Evolutionary conservation across 2,797 vertebrate species (phyloP).

Genomic region (Sebastes cheni): DNA sequence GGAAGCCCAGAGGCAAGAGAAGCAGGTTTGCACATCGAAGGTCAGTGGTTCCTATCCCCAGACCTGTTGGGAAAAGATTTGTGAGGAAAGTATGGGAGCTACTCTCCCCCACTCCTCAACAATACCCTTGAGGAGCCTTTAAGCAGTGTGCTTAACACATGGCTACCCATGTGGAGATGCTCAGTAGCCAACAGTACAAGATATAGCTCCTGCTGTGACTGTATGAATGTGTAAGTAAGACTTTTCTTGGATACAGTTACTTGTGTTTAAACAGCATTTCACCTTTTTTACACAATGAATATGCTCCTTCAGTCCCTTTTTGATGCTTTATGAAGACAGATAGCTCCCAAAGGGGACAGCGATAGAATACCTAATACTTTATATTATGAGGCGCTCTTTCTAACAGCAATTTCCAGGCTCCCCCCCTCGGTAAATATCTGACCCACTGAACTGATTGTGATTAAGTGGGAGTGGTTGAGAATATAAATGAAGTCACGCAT

Average conservation of each 20-base stretch:
- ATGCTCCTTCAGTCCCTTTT: neutral
- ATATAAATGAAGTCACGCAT: conserved; percentile 17
- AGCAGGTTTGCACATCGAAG: conserved; percentile 35
- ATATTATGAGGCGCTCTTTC: conserved; percentile 9
- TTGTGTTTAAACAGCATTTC: conserved; percentile 11
- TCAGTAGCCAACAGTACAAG: conserved; percentile 5
- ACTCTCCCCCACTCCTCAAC: conserved; percentile 47
- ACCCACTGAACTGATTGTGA: conserved; percentile 36
- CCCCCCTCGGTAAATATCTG: conserved; percentile 36
- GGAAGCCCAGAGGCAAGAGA: conserved; percentile 49
- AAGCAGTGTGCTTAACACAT: conserved; percentile 54
- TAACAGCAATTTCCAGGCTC: conserved; percentile 29
- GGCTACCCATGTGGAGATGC: conserved; percentile 33
- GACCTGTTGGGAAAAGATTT: conserved; percentile 32
- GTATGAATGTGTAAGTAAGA: conserved; percentile 7
- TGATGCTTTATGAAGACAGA: conserved; percentile 13
- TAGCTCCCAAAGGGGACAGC: neutral
- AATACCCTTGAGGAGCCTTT: conserved; percentile 66
- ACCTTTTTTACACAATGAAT: conserved; percentile 1
- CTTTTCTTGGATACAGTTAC: conserved; percentile 3
- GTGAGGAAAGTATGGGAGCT: conserved; percentile 31
- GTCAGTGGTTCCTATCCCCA: conserved; percentile 33
- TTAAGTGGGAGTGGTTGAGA: conserved; percentile 9
- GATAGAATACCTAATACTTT: conserved; percentile 3
- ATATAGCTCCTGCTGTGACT: conserved; percentile 20